These are phyloP conservation scores for Polydesmus complanatus DNA, from an alignment of 2,888 invertebrate species.

Conservation along the genomic window DNA sequence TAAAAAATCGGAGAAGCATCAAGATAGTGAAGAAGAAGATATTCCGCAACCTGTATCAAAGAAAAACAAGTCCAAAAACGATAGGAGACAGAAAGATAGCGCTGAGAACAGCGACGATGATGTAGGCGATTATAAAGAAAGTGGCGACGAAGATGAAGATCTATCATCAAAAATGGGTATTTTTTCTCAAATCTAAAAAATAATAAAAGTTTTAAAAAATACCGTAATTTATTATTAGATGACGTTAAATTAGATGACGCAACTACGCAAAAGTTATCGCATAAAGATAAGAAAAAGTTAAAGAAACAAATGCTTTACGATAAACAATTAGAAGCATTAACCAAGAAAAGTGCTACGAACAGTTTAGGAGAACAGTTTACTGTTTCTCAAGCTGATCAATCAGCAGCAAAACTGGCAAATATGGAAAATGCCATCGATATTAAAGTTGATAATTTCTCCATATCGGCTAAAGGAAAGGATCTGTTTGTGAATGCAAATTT, in stretches of 20 bases:
- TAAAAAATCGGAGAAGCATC: constrained; percentile 16
- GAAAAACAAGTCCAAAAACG: constrained; percentile 10
- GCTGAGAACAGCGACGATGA: constrained; percentile 18
- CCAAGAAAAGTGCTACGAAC: constrained; percentile 76
- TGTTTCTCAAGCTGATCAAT: constrained; percentile 63
- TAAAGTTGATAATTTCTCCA: constrained; percentile 51
- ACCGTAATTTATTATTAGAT: background rate
- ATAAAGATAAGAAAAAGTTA: constrained; percentile 80
- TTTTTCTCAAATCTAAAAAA: background rate
- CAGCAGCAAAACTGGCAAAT: constrained; percentile 51
- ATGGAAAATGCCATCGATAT: constrained; percentile 91
- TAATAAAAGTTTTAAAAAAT: background rate
- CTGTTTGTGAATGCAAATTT: constrained; percentile 91
- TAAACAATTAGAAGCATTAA: constrained; percentile 67
- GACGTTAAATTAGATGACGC: constrained; percentile 16
- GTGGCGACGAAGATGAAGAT: constrained; percentile 6
- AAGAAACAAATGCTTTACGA: constrained; percentile 80
- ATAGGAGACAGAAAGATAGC: constrained; percentile 32
- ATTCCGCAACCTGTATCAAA: background rate
- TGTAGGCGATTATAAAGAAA: constrained; percentile 10
- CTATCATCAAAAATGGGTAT: background rate
- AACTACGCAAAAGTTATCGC: constrained; percentile 49
- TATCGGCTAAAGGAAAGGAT: constrained; percentile 92
- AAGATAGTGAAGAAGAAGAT: constrained; percentile 6
- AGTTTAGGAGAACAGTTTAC: constrained; percentile 89